A percentile compares a stretch with the other conserved stretches of the same genome.
phyloP scores from a whole-genome alignment of 1,140 invertebrate genomes.

The Calliopsis andreniformis region DNA sequence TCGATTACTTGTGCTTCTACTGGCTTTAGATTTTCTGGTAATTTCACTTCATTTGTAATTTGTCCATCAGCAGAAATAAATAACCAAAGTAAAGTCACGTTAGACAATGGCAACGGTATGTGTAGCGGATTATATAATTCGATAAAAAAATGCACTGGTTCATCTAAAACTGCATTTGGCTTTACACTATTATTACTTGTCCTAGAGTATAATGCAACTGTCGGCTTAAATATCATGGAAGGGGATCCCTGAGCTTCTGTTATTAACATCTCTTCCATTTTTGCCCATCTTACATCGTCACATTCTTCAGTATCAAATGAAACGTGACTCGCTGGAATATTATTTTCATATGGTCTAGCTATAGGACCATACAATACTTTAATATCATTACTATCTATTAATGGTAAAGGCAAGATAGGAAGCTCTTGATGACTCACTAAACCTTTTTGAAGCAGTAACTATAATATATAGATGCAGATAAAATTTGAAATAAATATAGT shows the following conservation, averaged over 20 bases:
- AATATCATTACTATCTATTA: slow-evolving; percentile 85
- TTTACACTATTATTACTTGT: slow-evolving; percentile 85
- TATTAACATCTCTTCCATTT: slow-evolving; percentile 90
- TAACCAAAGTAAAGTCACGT: slow-evolving; percentile 91
- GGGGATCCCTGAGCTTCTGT: slow-evolving; percentile 86
- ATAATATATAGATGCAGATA: slow-evolving; percentile 21
- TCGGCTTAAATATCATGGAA: slow-evolving; percentile 90
- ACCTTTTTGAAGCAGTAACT: slow-evolving; percentile 81
- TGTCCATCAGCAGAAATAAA: slow-evolving; percentile 82
- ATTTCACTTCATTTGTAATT: slow-evolving; percentile 75
- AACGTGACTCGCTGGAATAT: slow-evolving; percentile 69
- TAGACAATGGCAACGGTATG: slow-evolving; percentile 86
- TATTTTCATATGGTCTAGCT: slow-evolving; percentile 67
- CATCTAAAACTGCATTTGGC: slow-evolving; percentile 88
- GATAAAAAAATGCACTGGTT: slow-evolving; percentile 90
- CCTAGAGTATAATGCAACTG: slow-evolving; percentile 85
- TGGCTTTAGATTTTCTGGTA: slow-evolving; percentile 68
- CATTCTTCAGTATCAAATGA: slow-evolving; percentile 73
- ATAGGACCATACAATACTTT: slow-evolving; percentile 85
- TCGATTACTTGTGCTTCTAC: slow-evolving; percentile 79
- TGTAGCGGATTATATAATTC: slow-evolving; percentile 91
- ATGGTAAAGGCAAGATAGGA: slow-evolving; percentile 86
- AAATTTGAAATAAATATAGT: background rate
- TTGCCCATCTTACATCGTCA: slow-evolving; percentile 84
- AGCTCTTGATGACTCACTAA: slow-evolving; percentile 80